A percentile compares a stretch with the other conserved stretches of the same genome.
These are phyloP conservation scores for Craniophora ligustri DNA, from an alignment of 2,888 invertebrate species.

Conservation along the genomic window DNA sequence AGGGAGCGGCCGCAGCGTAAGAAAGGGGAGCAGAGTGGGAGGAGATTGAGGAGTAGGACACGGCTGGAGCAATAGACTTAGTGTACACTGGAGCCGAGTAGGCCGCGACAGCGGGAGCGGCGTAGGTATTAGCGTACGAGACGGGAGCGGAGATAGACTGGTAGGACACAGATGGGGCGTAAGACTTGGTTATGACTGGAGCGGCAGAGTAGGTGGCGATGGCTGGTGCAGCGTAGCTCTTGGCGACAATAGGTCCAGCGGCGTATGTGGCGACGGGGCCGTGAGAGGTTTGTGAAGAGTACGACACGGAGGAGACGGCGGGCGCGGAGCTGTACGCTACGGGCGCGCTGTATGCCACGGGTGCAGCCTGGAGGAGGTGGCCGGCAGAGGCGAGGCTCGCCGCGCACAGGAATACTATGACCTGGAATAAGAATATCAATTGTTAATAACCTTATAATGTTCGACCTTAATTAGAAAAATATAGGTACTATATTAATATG, in stretches of 20 bases:
- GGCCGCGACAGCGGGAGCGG: constrained; percentile 73
- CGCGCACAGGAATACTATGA: constrained; percentile 87
- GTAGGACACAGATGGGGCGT: constrained; percentile 50
- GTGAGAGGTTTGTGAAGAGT: constrained; percentile 46
- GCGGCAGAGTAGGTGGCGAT: constrained; percentile 74
- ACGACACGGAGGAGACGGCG: constrained; percentile 59
- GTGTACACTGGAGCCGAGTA: constrained; percentile 68
- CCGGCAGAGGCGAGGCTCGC: constrained; percentile 90
- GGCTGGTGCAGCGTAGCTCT: constrained; percentile 57
- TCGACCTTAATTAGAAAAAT: too few relatives aligned
- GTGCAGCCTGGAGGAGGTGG: constrained; percentile 76
- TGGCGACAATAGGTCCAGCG: constrained; percentile 59
- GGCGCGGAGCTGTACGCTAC: constrained; percentile 76
- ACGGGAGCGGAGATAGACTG: constrained; percentile 67
- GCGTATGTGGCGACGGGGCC: constrained; percentile 52
- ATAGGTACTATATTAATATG: too few relatives aligned
- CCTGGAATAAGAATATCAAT: constrained; percentile 60
- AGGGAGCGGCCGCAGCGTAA: constrained; percentile 70
- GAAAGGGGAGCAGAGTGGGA: constrained; percentile 73
- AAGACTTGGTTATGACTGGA: constrained; percentile 82
- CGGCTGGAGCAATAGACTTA: constrained; percentile 70
- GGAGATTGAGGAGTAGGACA: constrained; percentile 73
- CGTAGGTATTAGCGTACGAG: constrained; percentile 59
- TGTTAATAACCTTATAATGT: too few relatives aligned
- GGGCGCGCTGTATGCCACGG: constrained; percentile 76